phyloP scores from a whole-genome alignment of 2,797 vertebrate species.

The Nyctalus aviator region DNA sequence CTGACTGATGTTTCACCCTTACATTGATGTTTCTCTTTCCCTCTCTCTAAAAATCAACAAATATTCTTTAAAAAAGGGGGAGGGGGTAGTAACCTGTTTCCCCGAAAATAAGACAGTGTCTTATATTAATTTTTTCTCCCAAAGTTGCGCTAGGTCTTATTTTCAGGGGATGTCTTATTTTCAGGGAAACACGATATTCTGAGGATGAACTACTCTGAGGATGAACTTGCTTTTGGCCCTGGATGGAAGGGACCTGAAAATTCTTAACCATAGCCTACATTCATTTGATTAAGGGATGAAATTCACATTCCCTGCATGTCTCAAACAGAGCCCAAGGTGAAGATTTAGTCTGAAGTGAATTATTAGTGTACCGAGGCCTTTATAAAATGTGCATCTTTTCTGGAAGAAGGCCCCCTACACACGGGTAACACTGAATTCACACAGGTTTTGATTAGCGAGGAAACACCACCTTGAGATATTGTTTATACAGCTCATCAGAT shows the following conservation, averaged over 20 bases:
- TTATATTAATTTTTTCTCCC: too few relatives aligned
- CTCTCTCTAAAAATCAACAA: background rate
- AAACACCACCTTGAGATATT: constrained; percentile 35
- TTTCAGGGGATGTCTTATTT: too few relatives aligned
- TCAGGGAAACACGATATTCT: background rate
- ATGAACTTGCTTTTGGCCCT: background rate
- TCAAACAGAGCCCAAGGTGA: background rate
- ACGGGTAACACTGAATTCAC: background rate
- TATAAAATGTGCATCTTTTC: constrained; percentile 38
- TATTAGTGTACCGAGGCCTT: background rate
- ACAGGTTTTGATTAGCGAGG: constrained; percentile 30
- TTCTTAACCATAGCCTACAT: background rate
- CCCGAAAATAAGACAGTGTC: too few relatives aligned
- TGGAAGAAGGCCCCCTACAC: constrained; percentile 35
- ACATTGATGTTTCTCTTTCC: background rate
- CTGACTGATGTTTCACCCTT: background rate
- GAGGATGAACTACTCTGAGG: background rate
- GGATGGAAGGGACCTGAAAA: background rate
- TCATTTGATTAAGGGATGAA: background rate
- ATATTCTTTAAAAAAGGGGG: background rate
- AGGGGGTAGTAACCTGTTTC: background rate
- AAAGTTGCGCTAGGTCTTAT: too few relatives aligned
- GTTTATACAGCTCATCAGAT: background rate
- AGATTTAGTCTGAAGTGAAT: constrained; percentile 55
- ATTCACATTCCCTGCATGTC: background rate